Evolutionary conservation across 2,113 vertebrate genomes (phyloP).

Genomic region (Apodemus speciosus): DNA sequence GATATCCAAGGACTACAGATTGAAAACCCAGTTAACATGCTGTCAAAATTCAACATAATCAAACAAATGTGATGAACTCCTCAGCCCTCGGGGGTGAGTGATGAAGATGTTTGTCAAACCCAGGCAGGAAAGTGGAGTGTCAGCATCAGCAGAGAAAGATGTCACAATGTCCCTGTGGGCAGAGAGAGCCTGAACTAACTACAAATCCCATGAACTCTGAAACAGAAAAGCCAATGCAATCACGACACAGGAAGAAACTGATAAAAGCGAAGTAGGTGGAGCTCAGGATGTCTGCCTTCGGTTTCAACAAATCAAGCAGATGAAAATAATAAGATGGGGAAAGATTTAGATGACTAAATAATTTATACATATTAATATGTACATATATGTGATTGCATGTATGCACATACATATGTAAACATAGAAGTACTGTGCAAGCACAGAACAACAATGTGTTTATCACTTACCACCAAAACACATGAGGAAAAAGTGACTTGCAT

Average conservation of each 20-base stretch:
- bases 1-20: background rate
- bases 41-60: background rate
- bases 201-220: background rate
- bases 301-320: background rate
- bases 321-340: background rate
- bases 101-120: background rate
- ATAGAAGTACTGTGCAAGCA: background rate
- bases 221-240: background rate
- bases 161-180: background rate
- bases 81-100: rapidly evolving
- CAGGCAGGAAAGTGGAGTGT: background rate
- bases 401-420: background rate
- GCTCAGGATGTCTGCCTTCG: background rate
- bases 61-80: no score
- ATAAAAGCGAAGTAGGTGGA: background rate
- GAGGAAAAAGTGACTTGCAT: background rate
- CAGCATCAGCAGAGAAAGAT: background rate
- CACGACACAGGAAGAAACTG: background rate
- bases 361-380: background rate
- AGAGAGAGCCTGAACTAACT: background rate
- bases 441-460: background rate
- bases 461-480: background rate
- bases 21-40: background rate
- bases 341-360: background rate
- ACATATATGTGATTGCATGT: background rate